Percentiles rank a stretch among this genome's conserved stretches.
Conservation (phyloP, 2,113 vertebrate genomes). For the Taxidea taxus region DNA sequence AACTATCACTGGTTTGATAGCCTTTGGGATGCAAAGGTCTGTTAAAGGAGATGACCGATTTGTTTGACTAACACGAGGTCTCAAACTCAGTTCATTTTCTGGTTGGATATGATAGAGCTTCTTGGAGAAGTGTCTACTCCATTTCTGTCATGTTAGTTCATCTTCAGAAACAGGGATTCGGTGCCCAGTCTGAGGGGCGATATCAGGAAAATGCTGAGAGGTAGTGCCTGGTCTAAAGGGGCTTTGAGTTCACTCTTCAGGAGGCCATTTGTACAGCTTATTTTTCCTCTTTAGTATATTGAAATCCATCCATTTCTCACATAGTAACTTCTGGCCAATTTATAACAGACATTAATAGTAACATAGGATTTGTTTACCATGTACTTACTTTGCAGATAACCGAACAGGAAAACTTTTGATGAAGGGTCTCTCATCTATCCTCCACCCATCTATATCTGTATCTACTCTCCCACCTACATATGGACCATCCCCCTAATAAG, state of each 20-base stretch:
- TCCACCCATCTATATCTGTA: neutral
- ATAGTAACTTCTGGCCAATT: neutral
- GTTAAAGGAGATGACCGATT: neutral
- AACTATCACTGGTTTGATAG: neutral
- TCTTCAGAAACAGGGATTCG: neutral
- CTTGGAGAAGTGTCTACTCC: neutral
- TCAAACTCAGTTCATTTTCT: neutral
- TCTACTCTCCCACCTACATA: neutral
- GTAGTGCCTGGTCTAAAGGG: neutral
- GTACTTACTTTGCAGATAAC: neutral
- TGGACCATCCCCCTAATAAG: neutral
- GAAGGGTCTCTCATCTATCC: neutral
- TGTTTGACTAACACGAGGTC: neutral
- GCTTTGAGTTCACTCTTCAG: neutral
- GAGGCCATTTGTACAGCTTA: neutral
- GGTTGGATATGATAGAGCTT: neutral
- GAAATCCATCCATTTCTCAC: neutral
- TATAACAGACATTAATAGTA: neutral
- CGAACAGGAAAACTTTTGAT: neutral
- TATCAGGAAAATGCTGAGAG: neutral
- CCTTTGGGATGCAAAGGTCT: neutral
- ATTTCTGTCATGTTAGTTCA: neutral
- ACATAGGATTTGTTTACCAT: neutral
- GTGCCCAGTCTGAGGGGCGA: neutral
- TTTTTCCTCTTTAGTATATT: neutral